Percentiles rank a stretch among this genome's conserved stretches.
These are phyloP conservation scores for Dendrolimus houi DNA, from an alignment of 2,888 invertebrate species.

Conservation along the genomic window DNA sequence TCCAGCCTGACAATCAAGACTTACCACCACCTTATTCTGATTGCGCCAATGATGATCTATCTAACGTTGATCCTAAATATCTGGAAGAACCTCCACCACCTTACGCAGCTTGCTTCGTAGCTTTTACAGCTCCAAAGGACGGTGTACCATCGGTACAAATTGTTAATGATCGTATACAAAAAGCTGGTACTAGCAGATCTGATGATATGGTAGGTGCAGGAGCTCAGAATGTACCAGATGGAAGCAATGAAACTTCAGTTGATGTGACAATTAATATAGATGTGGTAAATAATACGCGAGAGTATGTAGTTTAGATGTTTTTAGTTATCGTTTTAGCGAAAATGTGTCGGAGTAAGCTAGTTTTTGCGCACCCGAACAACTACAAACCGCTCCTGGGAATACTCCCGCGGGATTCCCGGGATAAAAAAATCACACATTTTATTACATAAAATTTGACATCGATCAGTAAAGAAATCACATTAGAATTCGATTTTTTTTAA, in stretches of 20 bases:
- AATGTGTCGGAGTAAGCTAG: too few relatives aligned
- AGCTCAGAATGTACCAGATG: not conserved
- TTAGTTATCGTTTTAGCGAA: too few relatives aligned
- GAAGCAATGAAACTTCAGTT: not conserved
- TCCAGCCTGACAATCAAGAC: constrained; percentile 13
- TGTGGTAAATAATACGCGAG: too few relatives aligned
- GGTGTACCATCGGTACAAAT: constrained; percentile 32
- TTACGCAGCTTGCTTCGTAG: constrained; percentile 45
- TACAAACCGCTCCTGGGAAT: too few relatives aligned
- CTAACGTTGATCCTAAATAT: constrained; percentile 6
- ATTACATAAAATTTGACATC: too few relatives aligned
- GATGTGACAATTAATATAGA: not conserved
- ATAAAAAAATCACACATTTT: too few relatives aligned
- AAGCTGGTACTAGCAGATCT: not conserved
- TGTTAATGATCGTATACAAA: constrained; percentile 15
- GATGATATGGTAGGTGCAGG: not conserved
- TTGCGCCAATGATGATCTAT: constrained; percentile 15
- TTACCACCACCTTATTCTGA: constrained; percentile 50
- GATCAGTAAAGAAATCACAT: too few relatives aligned
- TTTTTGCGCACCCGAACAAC: too few relatives aligned
- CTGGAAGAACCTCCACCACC: constrained; percentile 52
- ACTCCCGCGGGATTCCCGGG: too few relatives aligned
- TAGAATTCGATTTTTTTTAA: too few relatives aligned
- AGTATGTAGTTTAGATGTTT: too few relatives aligned
- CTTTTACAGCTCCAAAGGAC: constrained; percentile 32